Evolutionary conservation across 2,113 vertebrate genomes (phyloP).

Genomic region (Herpailurus yagouaroundi): DNA sequence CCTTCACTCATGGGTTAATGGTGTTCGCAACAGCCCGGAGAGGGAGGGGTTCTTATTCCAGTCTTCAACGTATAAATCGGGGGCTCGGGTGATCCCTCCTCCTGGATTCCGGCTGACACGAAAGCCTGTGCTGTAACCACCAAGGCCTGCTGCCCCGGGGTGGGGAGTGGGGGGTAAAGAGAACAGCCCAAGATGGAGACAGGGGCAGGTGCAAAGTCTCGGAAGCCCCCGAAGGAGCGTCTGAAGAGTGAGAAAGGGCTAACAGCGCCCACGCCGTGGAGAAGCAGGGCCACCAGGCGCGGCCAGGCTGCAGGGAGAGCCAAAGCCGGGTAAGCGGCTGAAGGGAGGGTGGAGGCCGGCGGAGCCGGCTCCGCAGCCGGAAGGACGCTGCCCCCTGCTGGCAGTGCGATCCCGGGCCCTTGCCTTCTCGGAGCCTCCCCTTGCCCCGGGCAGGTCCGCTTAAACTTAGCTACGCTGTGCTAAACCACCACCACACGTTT

Average conservation of each 20-base stretch:
- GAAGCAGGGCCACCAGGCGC: neutral
- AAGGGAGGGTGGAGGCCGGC: neutral
- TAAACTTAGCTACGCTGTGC: neutral
- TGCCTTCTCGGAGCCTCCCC: neutral
- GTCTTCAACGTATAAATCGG: neutral
- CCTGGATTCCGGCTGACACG: neutral
- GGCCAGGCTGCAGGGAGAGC: fast-evolving
- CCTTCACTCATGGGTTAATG: neutral
- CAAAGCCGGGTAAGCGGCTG: too few relatives aligned
- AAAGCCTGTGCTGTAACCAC: neutral
- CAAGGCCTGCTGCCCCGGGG: neutral
- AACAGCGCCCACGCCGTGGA: neutral
- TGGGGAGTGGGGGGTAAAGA: too few relatives aligned
- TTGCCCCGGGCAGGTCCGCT: too few relatives aligned
- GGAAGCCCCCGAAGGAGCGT: neutral
- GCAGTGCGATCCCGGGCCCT: neutral
- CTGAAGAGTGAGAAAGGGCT: neutral
- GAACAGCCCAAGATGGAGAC: neutral
- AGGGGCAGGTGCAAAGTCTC: too few relatives aligned
- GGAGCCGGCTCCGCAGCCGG: fast-evolving
- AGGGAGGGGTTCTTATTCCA: neutral
- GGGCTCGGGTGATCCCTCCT: neutral
- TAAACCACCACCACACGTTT: neutral
- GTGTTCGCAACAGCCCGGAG: neutral
- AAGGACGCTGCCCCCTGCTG: conserved; percentile 20